Conservation (phyloP, 2,113 vertebrate genomes). For the Cinclus mexicanus region DNA sequence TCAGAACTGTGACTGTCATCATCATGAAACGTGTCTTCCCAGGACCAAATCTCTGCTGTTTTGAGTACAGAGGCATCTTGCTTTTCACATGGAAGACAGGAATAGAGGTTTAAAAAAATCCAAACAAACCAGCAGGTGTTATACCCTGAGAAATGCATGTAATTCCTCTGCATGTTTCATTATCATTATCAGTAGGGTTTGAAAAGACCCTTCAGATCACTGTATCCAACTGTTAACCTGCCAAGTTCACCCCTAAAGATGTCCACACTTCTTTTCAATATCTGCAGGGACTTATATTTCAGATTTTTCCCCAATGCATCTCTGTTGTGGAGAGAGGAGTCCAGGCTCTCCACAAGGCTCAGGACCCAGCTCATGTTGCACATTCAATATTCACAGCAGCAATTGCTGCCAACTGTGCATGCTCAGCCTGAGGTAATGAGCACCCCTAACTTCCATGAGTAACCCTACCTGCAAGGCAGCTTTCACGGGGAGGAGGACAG, state of each 20-base stretch:
- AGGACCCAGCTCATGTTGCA: neutral
- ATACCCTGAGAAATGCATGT: neutral
- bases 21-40: neutral
- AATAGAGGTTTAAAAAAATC: neutral
- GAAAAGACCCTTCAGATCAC: neutral
- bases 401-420: neutral
- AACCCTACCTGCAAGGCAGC: constrained; percentile 15
- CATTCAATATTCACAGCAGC: neutral
- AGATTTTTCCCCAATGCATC: neutral
- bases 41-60: neutral
- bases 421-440: neutral
- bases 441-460: neutral
- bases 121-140: neutral
- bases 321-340: neutral
- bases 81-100: neutral
- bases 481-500: neutral
- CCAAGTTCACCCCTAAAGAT: neutral
- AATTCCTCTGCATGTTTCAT: neutral
- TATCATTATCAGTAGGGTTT: neutral
- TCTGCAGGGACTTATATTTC: neutral
- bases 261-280: neutral
- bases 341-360: neutral
- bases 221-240: neutral
- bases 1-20: neutral
- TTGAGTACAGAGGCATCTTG: neutral